Conservation (phyloP, 2,797 vertebrate genomes). For the Amniataba percoides region DNA sequence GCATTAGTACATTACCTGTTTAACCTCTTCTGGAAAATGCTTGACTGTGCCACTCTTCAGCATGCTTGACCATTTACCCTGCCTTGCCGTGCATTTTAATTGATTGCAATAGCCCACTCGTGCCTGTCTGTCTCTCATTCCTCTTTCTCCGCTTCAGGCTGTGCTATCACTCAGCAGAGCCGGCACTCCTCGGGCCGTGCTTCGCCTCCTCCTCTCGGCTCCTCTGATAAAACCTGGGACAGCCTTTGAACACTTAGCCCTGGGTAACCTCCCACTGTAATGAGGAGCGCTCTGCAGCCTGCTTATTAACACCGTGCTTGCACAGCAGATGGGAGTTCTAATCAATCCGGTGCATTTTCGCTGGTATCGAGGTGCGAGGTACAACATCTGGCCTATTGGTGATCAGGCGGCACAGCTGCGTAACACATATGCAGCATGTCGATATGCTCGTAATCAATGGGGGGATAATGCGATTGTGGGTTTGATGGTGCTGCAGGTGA, state of each 20-base stretch:
- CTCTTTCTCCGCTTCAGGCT: slow-evolving; percentile 24
- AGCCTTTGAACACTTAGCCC: slow-evolving; percentile 66
- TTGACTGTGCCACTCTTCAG: slow-evolving; percentile 41
- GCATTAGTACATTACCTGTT: slow-evolving; percentile 42
- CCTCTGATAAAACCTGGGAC: slow-evolving; percentile 47
- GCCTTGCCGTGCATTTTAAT: slow-evolving; percentile 46
- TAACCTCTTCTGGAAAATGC: slow-evolving; percentile 37
- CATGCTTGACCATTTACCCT: slow-evolving; percentile 47
- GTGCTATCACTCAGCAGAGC: slow-evolving; percentile 19
- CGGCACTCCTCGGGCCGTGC: slow-evolving; percentile 17
- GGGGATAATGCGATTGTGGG: slow-evolving; percentile 44
- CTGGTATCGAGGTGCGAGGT: slow-evolving; percentile 55
- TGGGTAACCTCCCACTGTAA: slow-evolving; percentile 61
- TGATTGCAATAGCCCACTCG: slow-evolving; percentile 38
- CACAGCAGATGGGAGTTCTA: slow-evolving; percentile 70
- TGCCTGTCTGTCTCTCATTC: slow-evolving; percentile 16
- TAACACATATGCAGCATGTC: slow-evolving; percentile 53
- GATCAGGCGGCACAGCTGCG: slow-evolving; percentile 69
- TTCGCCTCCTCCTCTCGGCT: slow-evolving; percentile 51
- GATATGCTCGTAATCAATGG: slow-evolving; percentile 41
- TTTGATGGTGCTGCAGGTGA: slow-evolving; percentile 36
- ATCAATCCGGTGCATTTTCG: slow-evolving; percentile 68
- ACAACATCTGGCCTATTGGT: slow-evolving; percentile 72
- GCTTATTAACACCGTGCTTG: slow-evolving; percentile 63
- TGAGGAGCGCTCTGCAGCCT: slow-evolving; percentile 53